These are phyloP conservation scores for Peromyscus maniculatus DNA, from an alignment of 2,113 vertebrate species.

Conservation along the genomic window DNA sequence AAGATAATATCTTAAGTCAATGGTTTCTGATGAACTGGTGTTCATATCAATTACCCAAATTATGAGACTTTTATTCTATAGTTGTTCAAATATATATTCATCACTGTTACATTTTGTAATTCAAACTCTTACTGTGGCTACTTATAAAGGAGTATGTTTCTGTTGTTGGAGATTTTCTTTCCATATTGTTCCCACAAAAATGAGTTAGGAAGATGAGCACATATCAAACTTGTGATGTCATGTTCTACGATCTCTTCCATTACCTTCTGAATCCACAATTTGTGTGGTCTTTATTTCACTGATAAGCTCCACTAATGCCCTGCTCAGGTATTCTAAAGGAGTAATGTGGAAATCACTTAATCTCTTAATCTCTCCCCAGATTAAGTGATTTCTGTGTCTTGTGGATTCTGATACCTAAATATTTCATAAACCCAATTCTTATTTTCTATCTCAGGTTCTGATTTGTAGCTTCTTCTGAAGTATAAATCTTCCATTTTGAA, in stretches of 20 bases:
- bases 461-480: background rate
- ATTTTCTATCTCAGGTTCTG: background rate
- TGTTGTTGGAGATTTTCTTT: constrained; percentile 13
- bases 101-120: background rate
- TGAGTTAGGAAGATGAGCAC: background rate
- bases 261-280: background rate
- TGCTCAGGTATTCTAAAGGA: background rate
- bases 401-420: background rate
- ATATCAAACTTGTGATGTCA: background rate
- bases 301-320: background rate
- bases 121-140: background rate
- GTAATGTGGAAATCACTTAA: background rate
- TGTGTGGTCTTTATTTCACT: background rate
- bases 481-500: background rate
- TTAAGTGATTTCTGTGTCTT: background rate
- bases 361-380: background rate
- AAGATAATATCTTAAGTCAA: background rate
- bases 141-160: background rate
- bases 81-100: background rate
- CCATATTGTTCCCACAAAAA: background rate
- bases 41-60: background rate
- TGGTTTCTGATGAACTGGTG: background rate
- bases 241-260: background rate
- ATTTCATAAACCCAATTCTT: background rate
- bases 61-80: background rate